Percentiles rank a stretch among this genome's conserved stretches.
Conservation (phyloP, 1,140 invertebrate species). For the Metaphire vulgaris region DNA sequence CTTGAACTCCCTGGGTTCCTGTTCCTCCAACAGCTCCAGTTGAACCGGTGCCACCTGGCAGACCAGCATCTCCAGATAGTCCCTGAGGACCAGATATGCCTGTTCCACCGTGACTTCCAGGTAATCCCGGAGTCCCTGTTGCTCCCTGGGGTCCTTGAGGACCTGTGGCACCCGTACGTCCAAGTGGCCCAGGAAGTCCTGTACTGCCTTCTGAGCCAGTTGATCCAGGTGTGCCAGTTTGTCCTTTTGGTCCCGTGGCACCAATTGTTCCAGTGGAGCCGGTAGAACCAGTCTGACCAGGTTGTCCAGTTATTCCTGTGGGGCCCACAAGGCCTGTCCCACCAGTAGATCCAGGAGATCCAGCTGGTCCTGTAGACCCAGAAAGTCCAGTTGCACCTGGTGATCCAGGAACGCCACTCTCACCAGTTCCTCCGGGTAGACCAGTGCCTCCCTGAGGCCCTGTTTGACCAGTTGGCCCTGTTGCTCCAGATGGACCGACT, state of each 20-base stretch:
- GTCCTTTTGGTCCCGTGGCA: background rate
- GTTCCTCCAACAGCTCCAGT: background rate
- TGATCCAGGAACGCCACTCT: background rate
- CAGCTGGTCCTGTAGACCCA: conserved; percentile 21
- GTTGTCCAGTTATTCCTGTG: conserved; percentile 1
- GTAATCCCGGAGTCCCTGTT: background rate
- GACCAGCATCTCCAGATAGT: background rate
- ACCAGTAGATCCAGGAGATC: conserved; percentile 23
- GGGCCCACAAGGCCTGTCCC: conserved; percentile 19
- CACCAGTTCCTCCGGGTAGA: conserved; percentile 6
- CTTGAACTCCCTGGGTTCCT: background rate
- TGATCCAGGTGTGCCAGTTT: background rate
- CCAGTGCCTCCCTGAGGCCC: background rate
- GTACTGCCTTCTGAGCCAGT: background rate
- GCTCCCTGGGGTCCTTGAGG: background rate
- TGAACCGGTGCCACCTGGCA: background rate
- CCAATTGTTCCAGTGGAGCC: background rate
- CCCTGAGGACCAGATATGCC: background rate
- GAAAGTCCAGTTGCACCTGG: conserved; percentile 1
- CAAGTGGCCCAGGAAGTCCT: background rate
- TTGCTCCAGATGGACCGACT: background rate
- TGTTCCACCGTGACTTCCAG: background rate
- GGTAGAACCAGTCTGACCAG: background rate
- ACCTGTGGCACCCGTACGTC: background rate
- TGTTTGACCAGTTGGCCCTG: conserved; percentile 4